Evolutionary conservation across 2,888 invertebrate species (phyloP).

Genomic region (Cyrtodaria siliqua): DNA sequence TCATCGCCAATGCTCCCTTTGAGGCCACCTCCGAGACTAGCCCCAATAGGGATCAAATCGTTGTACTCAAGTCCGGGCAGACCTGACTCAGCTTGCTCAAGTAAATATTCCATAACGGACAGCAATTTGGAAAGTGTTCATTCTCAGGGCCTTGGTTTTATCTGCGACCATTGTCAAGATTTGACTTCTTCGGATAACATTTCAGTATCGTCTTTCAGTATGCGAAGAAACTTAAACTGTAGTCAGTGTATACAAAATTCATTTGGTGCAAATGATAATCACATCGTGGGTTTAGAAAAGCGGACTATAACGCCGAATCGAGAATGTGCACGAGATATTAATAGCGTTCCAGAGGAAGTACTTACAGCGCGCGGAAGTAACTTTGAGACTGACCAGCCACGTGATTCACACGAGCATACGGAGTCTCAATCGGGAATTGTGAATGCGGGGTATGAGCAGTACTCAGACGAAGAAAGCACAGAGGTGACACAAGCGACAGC

Average conservation of each 20-base stretch:
- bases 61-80: slow-evolving; percentile 4
- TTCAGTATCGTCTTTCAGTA: slow-evolving; percentile 43
- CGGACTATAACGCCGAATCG: not conserved
- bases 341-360: slow-evolving; percentile 53
- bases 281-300: not conserved
- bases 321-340: slow-evolving; percentile 28
- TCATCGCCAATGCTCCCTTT: slow-evolving; percentile 39
- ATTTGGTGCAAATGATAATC: not conserved
- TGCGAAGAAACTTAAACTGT: not conserved
- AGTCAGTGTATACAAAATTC: not conserved
- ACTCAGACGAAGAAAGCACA: not conserved
- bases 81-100: slow-evolving; percentile 58
- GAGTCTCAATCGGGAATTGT: not conserved
- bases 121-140: slow-evolving; percentile 20
- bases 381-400: not conserved
- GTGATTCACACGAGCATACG: not conserved
- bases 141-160: not conserved
- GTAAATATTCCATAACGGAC: slow-evolving; percentile 39
- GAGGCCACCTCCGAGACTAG: slow-evolving; percentile 58
- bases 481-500: not conserved
- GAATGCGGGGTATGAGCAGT: slow-evolving; percentile 6
- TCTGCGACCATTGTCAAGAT: slow-evolving; percentile 20
- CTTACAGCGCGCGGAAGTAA: slow-evolving; percentile 6
- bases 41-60: slow-evolving; percentile 30
- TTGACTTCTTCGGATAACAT: slow-evolving; percentile 33